Evolutionary conservation across 1,140 invertebrate species (phyloP), one percentile per base, ranked within the genome.

Genomic region (Matsumurasca onukii): DNA sequence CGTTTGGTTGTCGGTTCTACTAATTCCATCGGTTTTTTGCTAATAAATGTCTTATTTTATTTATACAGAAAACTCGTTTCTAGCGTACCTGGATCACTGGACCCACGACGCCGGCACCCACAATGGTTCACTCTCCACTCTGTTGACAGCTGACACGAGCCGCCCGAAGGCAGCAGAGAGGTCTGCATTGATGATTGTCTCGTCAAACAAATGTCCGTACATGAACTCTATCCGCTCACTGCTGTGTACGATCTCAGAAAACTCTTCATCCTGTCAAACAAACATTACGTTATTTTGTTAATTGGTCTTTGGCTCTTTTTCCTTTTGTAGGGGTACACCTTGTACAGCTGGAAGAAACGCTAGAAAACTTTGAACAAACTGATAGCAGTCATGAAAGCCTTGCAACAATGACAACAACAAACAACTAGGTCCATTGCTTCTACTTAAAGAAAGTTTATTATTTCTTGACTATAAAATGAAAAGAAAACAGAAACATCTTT

Each of bases 101-200:
- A 97, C 89, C 97, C 97, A 99, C 17, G 90, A 90, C 22, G 91
- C 90, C 13, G 97, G 97, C 17, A 98, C 95, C 97, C 97, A 99
- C 17, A 96, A 86, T 12, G 96, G 94, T 78, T 98, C 94, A 1
- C 89, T 92, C 80, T 98, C 95, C 20, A 98, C 88, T 75, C 89
- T 85, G 79, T 91, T 90, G 1, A 94, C 90, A 52, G 90, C 87
- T 70, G 86, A 84, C 3, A 96, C 82, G 1, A 99, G 86, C 75
- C 94, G 91, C 72, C 94, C 89, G 74, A 98, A 94, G 27, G 96
- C 93, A 57, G 86, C 84, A 1, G 91, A 86, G 57, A 98, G 82
- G 75, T 98, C 93, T 22, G 89, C 92, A 77, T 98, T 99, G 1
- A 97, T 86, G 24, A 99, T 91, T 62, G 90, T 88, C 74, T 94